Conservation (phyloP, 2,888 invertebrate species). For the Formica aserva region DNA sequence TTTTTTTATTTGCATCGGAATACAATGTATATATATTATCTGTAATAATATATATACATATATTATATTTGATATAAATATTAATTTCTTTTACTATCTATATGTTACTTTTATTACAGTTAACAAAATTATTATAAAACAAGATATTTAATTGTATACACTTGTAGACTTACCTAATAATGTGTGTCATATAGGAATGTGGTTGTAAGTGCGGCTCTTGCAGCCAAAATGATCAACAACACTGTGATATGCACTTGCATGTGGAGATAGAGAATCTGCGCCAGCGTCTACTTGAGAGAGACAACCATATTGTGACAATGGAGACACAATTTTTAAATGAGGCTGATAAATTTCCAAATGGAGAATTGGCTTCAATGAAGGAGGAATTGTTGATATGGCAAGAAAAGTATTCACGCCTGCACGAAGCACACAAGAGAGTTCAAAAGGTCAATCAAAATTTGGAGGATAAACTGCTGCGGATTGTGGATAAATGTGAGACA, state of each 20-base stretch:
- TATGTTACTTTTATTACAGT: not conserved
- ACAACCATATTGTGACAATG: slow-evolving; percentile 93
- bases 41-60: not conserved
- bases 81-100: not conserved
- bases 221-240: slow-evolving; percentile 80
- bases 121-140: not conserved
- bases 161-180: not conserved
- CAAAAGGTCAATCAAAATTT: slow-evolving; percentile 97
- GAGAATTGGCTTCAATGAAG: slow-evolving; percentile 92
- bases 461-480: slow-evolving; percentile 96
- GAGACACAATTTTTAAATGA: slow-evolving; percentile 95
- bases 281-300: slow-evolving; percentile 93
- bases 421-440: slow-evolving; percentile 96
- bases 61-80: not conserved
- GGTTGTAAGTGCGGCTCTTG: slow-evolving; percentile 88
- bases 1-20: not conserved
- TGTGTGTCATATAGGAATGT: slow-evolving; percentile 86
- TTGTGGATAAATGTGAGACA: slow-evolving; percentile 96
- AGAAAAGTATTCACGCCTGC: slow-evolving; percentile 95
- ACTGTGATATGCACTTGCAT: slow-evolving; percentile 90
- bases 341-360: slow-evolving; percentile 88
- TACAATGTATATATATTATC: not conserved
- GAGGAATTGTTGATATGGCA: slow-evolving; percentile 95
- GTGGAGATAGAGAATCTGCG: slow-evolving; percentile 95
- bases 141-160: not conserved